Percentiles rank a stretch among this genome's conserved stretches.
phyloP scores from a whole-genome alignment of 2,797 vertebrate species.

The Anolis apletophallus region DNA sequence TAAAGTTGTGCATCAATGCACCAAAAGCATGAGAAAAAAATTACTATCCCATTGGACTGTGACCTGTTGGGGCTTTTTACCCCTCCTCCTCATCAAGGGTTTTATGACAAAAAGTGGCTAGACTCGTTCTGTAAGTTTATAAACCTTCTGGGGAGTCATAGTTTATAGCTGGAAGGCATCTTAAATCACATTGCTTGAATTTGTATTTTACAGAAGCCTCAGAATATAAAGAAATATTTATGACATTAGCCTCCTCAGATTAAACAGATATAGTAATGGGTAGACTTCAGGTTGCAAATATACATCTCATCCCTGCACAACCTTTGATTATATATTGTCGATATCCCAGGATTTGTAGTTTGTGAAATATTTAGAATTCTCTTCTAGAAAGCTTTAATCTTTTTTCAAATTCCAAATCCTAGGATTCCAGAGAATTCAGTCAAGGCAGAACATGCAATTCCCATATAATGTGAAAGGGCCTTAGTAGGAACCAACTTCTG shows the following conservation, averaged over 20 bases:
- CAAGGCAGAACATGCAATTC: too few relatives aligned
- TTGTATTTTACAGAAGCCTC: not conserved
- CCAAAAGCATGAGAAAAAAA: not conserved
- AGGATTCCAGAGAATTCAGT: too few relatives aligned
- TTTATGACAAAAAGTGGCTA: not conserved
- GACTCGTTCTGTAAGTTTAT: slow-evolving; percentile 14
- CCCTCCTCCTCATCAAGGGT: not conserved
- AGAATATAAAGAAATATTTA: not conserved
- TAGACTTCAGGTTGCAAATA: not conserved
- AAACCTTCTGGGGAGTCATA: not conserved
- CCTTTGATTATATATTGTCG: too few relatives aligned
- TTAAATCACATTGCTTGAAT: slow-evolving; percentile 4
- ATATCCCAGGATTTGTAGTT: too few relatives aligned
- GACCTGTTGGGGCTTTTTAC: not conserved
- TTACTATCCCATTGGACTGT: not conserved
- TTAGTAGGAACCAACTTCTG: not conserved
- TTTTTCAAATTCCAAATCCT: too few relatives aligned
- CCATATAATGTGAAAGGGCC: not conserved
- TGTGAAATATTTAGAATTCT: too few relatives aligned
- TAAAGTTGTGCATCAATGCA: too few relatives aligned
- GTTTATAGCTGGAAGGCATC: not conserved
- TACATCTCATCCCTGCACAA: not conserved
- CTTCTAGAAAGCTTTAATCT: too few relatives aligned
- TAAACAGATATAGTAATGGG: rapidly evolving
- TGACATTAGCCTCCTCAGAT: not conserved